Conservation (phyloP, 2,113 vertebrate genomes). For the Donacobius atricapilla region DNA sequence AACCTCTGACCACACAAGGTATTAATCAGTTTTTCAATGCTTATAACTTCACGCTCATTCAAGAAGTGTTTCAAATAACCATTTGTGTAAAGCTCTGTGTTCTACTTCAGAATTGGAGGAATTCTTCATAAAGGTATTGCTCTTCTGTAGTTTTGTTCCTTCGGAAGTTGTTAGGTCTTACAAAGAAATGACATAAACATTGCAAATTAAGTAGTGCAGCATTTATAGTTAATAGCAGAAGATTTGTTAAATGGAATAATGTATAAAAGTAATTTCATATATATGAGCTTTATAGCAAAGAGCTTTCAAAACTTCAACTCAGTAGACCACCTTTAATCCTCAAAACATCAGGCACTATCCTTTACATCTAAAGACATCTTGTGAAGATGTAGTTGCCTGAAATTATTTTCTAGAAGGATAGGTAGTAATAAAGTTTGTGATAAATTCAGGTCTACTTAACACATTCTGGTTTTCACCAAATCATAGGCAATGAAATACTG, state of each 20-base stretch:
- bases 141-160: background rate
- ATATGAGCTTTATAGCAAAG: background rate
- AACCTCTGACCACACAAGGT: constrained; percentile 73
- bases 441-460: background rate
- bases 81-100: background rate
- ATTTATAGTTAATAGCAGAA: background rate
- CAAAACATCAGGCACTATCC: background rate
- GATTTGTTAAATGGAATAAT: background rate
- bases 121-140: background rate
- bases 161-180: background rate
- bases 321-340: background rate
- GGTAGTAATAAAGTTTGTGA: background rate
- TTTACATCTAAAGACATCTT: background rate
- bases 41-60: background rate
- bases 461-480: background rate
- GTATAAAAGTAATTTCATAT: background rate
- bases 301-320: background rate
- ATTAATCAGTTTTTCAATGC: background rate
- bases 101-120: background rate
- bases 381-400: background rate
- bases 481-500: background rate
- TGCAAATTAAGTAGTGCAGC: background rate
- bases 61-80: background rate
- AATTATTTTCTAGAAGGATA: background rate
- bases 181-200: background rate